phyloP scores from a whole-genome alignment of 2,797 vertebrate species.

The Philypnodon macrostomus region DNA sequence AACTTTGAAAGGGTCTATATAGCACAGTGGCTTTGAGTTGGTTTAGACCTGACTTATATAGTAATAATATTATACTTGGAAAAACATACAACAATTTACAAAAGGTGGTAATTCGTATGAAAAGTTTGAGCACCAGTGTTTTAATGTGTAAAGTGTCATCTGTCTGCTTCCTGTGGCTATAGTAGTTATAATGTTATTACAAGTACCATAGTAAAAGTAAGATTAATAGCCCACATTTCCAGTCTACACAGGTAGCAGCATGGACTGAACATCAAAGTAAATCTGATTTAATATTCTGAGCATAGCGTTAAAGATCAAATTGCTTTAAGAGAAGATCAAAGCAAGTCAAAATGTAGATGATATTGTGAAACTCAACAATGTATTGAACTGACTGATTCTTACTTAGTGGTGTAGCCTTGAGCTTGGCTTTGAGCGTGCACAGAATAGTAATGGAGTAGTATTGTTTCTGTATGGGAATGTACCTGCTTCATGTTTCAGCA shows the following conservation, averaged over 20 bases:
- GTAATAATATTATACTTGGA: no score
- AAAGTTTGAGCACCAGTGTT: no score
- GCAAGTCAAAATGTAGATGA: slow-evolving; percentile 24
- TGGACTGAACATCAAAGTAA: slow-evolving; percentile 40
- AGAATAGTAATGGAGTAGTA: slow-evolving; percentile 7
- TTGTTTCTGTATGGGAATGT: no score
- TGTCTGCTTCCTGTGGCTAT: no score
- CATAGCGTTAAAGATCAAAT: slow-evolving; percentile 19
- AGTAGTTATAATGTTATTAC: slow-evolving; percentile 17
- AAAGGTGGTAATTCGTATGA: no score
- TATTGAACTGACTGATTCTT: slow-evolving; percentile 9
- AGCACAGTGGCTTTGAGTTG: no score
- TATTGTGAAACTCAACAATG: slow-evolving; percentile 15
- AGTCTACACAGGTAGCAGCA: slow-evolving; percentile 22
- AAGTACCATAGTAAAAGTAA: slow-evolving; percentile 21
- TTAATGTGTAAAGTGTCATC: no score
- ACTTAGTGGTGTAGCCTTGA: not conserved
- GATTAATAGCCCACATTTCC: slow-evolving; percentile 28
- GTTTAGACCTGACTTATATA: no score
- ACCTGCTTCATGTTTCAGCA: no score
- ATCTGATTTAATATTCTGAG: slow-evolving; percentile 36
- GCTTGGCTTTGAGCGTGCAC: not conserved
- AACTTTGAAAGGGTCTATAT: no score
- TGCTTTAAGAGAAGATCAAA: slow-evolving; percentile 30
- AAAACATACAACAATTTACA: no score